phyloP scores from a whole-genome alignment of 2,113 vertebrate genomes.

The Eulacestoma nigropectus region DNA sequence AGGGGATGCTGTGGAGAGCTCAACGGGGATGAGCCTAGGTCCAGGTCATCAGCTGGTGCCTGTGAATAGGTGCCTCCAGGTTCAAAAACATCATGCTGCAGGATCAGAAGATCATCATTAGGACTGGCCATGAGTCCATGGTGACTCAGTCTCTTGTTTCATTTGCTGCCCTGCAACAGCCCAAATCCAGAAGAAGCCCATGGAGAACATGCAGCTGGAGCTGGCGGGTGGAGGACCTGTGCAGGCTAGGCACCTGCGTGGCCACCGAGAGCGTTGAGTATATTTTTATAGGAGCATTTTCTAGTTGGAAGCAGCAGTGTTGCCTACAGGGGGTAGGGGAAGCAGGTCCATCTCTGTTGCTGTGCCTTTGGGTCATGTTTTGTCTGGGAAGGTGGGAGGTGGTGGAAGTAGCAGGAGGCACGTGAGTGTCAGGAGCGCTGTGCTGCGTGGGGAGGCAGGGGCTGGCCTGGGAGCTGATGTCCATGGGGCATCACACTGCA shows the following conservation, averaged over 20 bases:
- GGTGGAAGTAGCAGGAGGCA: not conserved
- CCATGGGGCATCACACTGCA: not conserved
- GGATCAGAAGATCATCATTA: not conserved
- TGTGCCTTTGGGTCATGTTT: not conserved
- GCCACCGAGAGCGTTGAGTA: rapidly evolving
- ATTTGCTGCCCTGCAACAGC: not conserved
- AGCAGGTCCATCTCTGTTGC: not conserved
- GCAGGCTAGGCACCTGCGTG: rapidly evolving
- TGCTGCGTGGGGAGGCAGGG: not conserved
- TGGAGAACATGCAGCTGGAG: not conserved
- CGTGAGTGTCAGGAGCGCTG: rapidly evolving
- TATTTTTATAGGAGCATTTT: not conserved
- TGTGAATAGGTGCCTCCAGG: not conserved
- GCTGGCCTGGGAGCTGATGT: not conserved
- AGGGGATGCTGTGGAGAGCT: not conserved
- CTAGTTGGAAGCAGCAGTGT: not conserved
- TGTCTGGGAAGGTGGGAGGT: not conserved
- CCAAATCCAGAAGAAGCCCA: not conserved
- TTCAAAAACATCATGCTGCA: not conserved
- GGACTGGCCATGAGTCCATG: rapidly evolving
- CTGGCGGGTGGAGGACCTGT: not conserved
- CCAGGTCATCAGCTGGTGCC: not conserved
- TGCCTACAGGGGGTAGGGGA: rapidly evolving
- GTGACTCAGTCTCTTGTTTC: not conserved
- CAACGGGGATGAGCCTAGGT: rapidly evolving